phyloP scores from a whole-genome alignment of 2,113 vertebrate species.

The Hyla sarda region DNA sequence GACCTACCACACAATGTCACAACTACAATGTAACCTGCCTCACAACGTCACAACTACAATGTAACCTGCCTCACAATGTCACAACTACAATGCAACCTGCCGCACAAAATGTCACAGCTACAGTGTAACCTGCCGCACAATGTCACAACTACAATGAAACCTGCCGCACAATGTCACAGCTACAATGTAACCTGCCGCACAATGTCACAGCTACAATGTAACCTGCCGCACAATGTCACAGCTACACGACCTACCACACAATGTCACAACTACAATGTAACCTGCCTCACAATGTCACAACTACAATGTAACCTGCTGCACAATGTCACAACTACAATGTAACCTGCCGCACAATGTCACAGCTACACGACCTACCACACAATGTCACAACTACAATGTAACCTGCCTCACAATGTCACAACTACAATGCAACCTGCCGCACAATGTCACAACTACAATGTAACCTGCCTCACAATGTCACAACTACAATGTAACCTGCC shows the following conservation, averaged over 20 bases:
- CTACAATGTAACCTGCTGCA: background rate
- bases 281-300: background rate
- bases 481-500: background rate
- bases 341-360: background rate
- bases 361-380: background rate
- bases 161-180: background rate
- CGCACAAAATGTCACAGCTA: background rate
- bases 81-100: background rate
- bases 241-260: background rate
- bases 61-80: background rate
- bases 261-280: background rate
- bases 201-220: background rate
- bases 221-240: background rate
- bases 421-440: background rate
- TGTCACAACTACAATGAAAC: background rate
- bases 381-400: background rate
- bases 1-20: background rate
- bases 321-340: background rate
- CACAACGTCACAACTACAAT: background rate
- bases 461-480: background rate
- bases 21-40: background rate
- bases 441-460: background rate
- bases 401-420: background rate
- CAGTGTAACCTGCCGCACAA: background rate
- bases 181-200: background rate